Evolutionary conservation across 2,888 invertebrate genomes (phyloP).

Genomic region (Abrostola triplasia): DNA sequence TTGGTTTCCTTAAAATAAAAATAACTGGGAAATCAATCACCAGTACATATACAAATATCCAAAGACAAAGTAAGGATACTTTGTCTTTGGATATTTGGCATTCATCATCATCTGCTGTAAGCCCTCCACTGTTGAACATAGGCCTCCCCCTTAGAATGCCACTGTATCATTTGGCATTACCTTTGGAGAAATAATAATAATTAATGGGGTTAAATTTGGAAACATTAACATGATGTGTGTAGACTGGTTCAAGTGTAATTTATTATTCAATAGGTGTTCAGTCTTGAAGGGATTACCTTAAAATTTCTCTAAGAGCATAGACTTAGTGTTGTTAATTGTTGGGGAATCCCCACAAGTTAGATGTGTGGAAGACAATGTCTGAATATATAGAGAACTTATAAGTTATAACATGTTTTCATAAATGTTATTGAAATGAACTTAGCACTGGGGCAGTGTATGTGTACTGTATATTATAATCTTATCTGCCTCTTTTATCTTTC

Average conservation of each 20-base stretch:
- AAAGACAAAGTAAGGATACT: too few relatives aligned
- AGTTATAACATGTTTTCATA: background rate
- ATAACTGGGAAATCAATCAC: too few relatives aligned
- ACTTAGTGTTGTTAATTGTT: background rate
- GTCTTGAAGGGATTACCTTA: conserved; percentile 3
- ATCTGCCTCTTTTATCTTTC: conserved; percentile 7
- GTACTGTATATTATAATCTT: conserved; percentile 1
- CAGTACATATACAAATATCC: too few relatives aligned
- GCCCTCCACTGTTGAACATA: too few relatives aligned
- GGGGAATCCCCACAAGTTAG: conserved; percentile 33
- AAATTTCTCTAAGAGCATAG: background rate
- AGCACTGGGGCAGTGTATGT: conserved; percentile 1
- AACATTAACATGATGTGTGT: background rate
- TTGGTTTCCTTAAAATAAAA: too few relatives aligned
- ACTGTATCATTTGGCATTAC: too few relatives aligned
- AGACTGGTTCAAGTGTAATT: background rate
- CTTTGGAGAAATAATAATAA: too few relatives aligned
- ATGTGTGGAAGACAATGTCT: background rate
- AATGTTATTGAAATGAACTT: background rate
- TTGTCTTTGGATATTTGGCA: too few relatives aligned
- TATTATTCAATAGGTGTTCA: background rate
- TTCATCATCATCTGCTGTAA: too few relatives aligned
- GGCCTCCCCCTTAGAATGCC: too few relatives aligned
- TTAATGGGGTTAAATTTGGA: too few relatives aligned
- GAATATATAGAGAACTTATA: background rate